These are phyloP conservation scores for Parnassius orleans DNA, from an alignment of 2,888 invertebrate species.

Conservation along the genomic window DNA sequence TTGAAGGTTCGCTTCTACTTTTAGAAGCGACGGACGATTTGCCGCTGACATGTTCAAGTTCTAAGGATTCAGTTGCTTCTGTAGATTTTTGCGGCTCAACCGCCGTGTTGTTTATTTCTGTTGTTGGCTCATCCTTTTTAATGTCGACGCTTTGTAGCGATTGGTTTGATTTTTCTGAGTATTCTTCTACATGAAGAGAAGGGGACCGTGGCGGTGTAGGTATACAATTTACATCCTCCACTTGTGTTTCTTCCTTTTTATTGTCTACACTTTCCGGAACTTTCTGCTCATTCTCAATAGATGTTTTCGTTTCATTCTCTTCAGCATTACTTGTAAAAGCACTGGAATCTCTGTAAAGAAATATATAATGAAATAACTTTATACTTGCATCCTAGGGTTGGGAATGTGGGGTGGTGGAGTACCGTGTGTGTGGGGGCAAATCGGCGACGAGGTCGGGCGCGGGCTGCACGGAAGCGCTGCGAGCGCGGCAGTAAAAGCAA, in stretches of 20 bases:
- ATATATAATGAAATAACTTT: conserved; percentile 21
- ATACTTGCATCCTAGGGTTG: background rate
- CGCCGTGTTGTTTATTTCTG: conserved; percentile 6
- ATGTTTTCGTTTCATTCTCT: conserved; percentile 36
- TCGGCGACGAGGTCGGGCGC: conserved; percentile 70
- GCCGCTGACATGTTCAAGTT: conserved; percentile 37
- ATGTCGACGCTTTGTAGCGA: conserved; percentile 40
- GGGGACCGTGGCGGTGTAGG: conserved; percentile 54
- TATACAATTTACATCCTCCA: conserved; percentile 36
- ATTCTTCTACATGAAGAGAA: conserved; percentile 62
- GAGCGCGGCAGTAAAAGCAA: conserved; percentile 67
- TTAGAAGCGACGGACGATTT: conserved; percentile 41
- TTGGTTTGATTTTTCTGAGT: conserved; percentile 55
- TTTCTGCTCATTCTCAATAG: conserved; percentile 43
- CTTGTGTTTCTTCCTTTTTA: conserved; percentile 31
- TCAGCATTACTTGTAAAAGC: conserved; percentile 51
- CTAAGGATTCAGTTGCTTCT: conserved; percentile 26
- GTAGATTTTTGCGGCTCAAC: conserved; percentile 36
- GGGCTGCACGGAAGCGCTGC: conserved; percentile 46
- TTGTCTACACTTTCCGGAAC: conserved; percentile 30
- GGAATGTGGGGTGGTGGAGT: conserved; percentile 35
- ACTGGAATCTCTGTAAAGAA: conserved; percentile 62
- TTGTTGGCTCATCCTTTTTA: conserved; percentile 30
- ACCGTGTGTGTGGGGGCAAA: conserved; percentile 68
- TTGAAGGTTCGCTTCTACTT: conserved; percentile 41